phyloP scores from a whole-genome alignment of 2,888 invertebrate species.

The Lydus trimaculatus region DNA sequence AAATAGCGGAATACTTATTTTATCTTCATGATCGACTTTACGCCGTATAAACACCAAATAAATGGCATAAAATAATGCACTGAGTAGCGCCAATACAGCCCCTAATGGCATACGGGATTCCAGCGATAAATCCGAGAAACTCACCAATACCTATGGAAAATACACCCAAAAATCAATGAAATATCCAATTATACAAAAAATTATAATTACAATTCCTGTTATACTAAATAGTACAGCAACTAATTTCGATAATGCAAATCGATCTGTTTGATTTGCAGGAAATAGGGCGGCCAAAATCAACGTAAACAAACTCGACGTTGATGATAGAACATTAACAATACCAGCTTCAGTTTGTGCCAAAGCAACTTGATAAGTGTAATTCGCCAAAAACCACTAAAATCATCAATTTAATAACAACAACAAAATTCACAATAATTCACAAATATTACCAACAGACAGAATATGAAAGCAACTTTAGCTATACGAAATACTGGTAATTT shows the following conservation, averaged over 20 bases:
- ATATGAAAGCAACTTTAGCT: slow-evolving; percentile 83
- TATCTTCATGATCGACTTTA: slow-evolving; percentile 90
- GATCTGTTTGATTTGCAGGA: slow-evolving; percentile 82
- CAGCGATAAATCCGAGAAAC: slow-evolving; percentile 73
- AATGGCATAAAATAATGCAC: slow-evolving; percentile 88
- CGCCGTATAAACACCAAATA: slow-evolving; percentile 88
- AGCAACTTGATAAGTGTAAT: slow-evolving; percentile 91
- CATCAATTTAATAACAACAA: slow-evolving; percentile 32
- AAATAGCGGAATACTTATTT: slow-evolving; percentile 93
- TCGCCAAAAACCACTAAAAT: slow-evolving; percentile 92
- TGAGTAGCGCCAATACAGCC: slow-evolving; percentile 81
- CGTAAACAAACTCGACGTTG: slow-evolving; percentile 89
- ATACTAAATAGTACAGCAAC: slow-evolving; percentile 81
- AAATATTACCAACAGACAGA: slow-evolving; percentile 80
- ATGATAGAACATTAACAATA: slow-evolving; percentile 87
- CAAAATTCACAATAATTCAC: neutral
- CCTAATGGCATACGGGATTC: slow-evolving; percentile 77
- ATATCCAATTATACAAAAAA: neutral
- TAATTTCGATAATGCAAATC: slow-evolving; percentile 85
- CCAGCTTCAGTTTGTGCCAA: slow-evolving; percentile 83
- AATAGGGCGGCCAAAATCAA: slow-evolving; percentile 86
- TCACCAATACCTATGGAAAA: slow-evolving; percentile 73
- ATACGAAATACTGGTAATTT: slow-evolving; percentile 79
- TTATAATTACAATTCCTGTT: slow-evolving; percentile 70
- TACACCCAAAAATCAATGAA: slow-evolving; percentile 15